Base-by-base conservation (phyloP, 2,113 vertebrate species). In the Chaenocephalus aceratus region DNA sequence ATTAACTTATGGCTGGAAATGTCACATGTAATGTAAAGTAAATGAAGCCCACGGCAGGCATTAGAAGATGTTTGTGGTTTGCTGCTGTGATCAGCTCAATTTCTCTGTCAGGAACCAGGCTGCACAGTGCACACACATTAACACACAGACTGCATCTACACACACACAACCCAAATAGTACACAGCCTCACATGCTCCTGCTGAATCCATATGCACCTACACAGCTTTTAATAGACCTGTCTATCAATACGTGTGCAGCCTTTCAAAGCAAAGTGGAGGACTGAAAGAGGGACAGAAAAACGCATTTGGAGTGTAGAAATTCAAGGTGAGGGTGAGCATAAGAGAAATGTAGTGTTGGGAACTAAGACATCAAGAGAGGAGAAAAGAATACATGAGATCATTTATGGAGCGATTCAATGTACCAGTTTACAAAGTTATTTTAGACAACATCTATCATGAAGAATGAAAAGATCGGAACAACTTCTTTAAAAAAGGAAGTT, bases 211-310 rank as follows among this genome's bases (percentile, higher is more conserved):
- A 79, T 34, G 46, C 48, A n/a, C 61, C 26, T 82, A 18, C 62
- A 30, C 60, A 74, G 64, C 52, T 85, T 79, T 86, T 88, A 90
- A 89, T 87, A 71, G 83, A 83, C 44, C 74, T 86, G 86, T 81
- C 88, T 3, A 70, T 92, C 82, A 84, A 59, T 4, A 4, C 15
- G 6, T 75, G 54, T 49, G n/a, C 10, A 58, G 67, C 0, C 11
- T 74, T 69, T 82, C 61, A 65, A 54, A 26, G 21, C 8, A 18
- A 48, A 67, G 72, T 14, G 15, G 41, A 54, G 21, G 34, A 61
- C 12, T 21, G 2, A 16, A 16, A 53, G 10, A 59, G 57, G 48
- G 5, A 26, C 10, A 65, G 66, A 10, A 46, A 26, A 26, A 59
- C 9, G 48, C 16, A 68, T 36, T 68, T 44, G 30, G 30, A 30